phyloP scores from a whole-genome alignment of 1,140 invertebrate species.

The Hermetia illucens region DNA sequence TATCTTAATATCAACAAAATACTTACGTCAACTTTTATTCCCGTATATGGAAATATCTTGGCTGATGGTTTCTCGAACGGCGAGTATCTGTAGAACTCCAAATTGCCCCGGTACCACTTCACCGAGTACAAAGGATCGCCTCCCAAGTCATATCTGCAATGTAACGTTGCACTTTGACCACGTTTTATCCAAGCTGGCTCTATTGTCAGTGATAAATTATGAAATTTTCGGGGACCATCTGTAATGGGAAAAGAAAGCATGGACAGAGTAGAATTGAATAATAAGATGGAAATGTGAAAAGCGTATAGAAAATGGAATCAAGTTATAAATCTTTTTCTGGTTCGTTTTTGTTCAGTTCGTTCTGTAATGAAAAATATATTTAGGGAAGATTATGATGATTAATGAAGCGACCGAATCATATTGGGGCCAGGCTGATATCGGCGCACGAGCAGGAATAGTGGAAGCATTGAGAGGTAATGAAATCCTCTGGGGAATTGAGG shows the following conservation, averaged over 20 bases:
- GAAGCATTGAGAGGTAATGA: no score
- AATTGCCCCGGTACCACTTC: conserved; percentile 61
- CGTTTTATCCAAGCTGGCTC: conserved; percentile 36
- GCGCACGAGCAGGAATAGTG: no score
- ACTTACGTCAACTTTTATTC: conserved; percentile 62
- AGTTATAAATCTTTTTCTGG: no score
- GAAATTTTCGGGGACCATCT: conserved; percentile 14
- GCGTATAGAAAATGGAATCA: no score
- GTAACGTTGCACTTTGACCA: conserved; percentile 34
- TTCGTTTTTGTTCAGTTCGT: no score
- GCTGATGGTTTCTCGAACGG: conserved; percentile 45
- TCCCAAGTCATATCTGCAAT: conserved; percentile 55
- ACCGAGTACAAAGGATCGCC: conserved; percentile 54
- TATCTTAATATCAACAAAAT: no score
- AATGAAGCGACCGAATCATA: no score
- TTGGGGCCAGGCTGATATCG: no score
- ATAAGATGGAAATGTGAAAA: background rate
- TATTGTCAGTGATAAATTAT: conserved; percentile 34
- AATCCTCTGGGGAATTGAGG: no score
- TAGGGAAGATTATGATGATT: no score
- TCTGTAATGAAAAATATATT: no score
- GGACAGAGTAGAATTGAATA: background rate
- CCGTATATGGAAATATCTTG: conserved; percentile 48
- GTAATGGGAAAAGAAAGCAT: conserved; percentile 1
- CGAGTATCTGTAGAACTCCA: conserved; percentile 56